Base-by-base conservation (phyloP, 2,797 vertebrate species). In the Coluber constrictor region DNA sequence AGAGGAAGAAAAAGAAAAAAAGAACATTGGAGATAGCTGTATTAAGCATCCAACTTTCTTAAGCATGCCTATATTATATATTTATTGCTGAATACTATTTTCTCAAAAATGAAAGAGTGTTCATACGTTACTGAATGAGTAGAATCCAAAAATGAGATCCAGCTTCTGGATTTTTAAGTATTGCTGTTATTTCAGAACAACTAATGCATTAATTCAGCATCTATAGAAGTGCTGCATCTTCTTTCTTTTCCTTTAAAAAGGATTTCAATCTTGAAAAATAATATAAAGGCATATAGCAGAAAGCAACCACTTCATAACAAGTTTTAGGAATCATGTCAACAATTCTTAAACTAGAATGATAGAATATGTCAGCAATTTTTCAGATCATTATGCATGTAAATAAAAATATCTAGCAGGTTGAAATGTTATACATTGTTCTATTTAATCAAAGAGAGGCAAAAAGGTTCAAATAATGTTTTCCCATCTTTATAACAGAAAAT, bases 131-230 rank as follows among this genome's bases (percentile, higher is more conserved):
- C 23, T 92, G 91, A 90, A 63, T 55, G 32, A 90, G 25, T 66
- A 15, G 59, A 86, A 55, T 29, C 59, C 87, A 88, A n/a, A 91
- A 92, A 54, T 51, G 89, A 74, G 51, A 90, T 91, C 91, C 61
- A 27, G 47, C 25, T 37, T 91, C 86, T 79, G 88, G 74, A 94
- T 91, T 59, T 60, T 94, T 43, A 70, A 54, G n/a, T 56, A 66
- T 91, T 92, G 92, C 89, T 90, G 87, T 56, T 91, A 91, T 90
- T 91, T 95, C 92, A 93, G 90, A 91, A 88, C 15, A 94, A 89
- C 90, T 94, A 57, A 23, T 94, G 60, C 94, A 90, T 91, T 93
- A 92, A 94, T 93, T 94, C 90, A 93, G 16, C 43, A 29, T 93
- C 0, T 2, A 56, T 95, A n/a, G 3, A 94, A 92, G 29, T 91